Evolutionary conservation across 2,888 invertebrate species (phyloP).

Genomic region (Holacanthella duospinosa): DNA sequence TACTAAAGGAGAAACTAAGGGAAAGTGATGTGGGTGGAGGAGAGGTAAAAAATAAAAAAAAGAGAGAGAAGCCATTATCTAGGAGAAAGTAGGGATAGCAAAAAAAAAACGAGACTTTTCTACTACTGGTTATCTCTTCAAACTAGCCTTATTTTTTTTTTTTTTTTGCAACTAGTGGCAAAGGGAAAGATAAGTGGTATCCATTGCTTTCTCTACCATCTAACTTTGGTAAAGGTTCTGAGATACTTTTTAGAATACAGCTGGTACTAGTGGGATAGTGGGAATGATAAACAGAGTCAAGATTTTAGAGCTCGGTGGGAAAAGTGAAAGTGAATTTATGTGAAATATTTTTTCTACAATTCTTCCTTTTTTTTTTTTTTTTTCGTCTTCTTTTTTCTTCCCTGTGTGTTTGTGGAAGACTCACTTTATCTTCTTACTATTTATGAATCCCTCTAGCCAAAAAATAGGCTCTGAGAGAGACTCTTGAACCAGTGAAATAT

Average conservation of each 20-base stretch:
- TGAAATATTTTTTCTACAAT: background rate
- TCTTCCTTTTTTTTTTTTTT: too few species aligned
- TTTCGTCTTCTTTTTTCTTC: background rate
- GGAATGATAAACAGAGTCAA: constrained; percentile 5
- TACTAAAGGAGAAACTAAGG: background rate
- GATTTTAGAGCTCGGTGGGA: background rate
- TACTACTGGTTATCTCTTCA: background rate
- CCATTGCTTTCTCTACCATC: too few species aligned
- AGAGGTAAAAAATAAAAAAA: constrained; percentile 6
- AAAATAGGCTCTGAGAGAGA: too few species aligned
- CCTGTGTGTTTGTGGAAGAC: background rate
- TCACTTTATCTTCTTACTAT: background rate
- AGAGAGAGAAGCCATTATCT: constrained; percentile 4
- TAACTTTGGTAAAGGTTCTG: too few species aligned
- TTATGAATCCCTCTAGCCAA: background rate
- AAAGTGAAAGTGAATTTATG: background rate
- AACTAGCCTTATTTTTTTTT: too few species aligned
- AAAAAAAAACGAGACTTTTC: too few species aligned
- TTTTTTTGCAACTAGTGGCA: constrained; percentile 2
- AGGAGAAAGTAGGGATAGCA: background rate
- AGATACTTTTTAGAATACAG: too few species aligned
- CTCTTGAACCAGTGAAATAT: too few species aligned
- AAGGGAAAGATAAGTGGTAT: too few species aligned
- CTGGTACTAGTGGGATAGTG: too few species aligned
- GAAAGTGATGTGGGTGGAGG: constrained; percentile 1